Base-by-base conservation (phyloP, 2,888 invertebrate species). In the Megastigmus dorsalis region DNA sequence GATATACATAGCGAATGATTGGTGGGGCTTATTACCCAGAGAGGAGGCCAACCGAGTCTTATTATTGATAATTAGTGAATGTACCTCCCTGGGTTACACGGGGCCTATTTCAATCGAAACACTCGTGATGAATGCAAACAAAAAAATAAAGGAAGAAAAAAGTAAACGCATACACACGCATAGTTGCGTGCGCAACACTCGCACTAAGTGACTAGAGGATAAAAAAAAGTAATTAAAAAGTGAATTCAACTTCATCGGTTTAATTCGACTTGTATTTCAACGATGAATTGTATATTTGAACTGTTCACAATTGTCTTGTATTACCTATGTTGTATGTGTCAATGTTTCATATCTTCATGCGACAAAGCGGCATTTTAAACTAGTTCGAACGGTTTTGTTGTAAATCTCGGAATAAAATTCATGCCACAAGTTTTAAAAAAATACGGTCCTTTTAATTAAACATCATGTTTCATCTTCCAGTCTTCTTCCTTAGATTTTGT, bases 291-390 rank as follows among this genome's bases (percentile, higher is more conserved):
- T 77, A 80, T 80, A 81, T 82, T 83, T 83, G 81, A 85, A 84
- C 84, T 85, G 84, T 86, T 84, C 84, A 82, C 82, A 82, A 78
- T 84, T 82, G 83, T 86, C 85, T 85, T 87, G 86, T 87, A 88
- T 85, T 85, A 86, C 84, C 84, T 88, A 85, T 86, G 88, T 87
- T 88, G 83, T 87, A 86, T 83, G 85, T 86, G 86, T 86, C 87
- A 86, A 85, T 88, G 87, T 88, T 87, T 88, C 85, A 86, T 86
- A 87, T 85, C 82, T 82, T 82, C 83, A 59, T 82, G 82, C 77
- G 69, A 82, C 83, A 84, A 85, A 84, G 85, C 84, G 86, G 86
- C 86, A 87, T 88, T 88, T 88, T 86, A 85, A 80, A 85, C 82
- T 85, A 86, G 83, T 81, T 83, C 80, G 79, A 82, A 76, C 81